Conservation (phyloP, 2,113 vertebrate genomes). For the Nycticebus coucang region DNA sequence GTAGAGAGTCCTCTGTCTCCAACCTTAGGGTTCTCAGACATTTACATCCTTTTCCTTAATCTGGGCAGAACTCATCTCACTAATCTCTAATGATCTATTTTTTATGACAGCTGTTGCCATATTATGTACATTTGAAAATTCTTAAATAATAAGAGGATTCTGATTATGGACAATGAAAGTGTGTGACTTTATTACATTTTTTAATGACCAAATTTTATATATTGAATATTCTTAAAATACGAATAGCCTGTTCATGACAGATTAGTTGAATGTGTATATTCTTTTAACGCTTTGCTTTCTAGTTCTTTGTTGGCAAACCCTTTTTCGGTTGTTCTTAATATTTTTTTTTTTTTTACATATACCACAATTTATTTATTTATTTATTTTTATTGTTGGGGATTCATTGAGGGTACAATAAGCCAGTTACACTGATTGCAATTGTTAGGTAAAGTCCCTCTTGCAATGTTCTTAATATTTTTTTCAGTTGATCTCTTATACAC, state of each 20-base stretch:
- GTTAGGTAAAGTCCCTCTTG: too few relatives aligned
- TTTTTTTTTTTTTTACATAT: too few relatives aligned
- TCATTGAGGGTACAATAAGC: too few relatives aligned
- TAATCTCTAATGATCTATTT: neutral
- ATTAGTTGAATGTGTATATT: neutral
- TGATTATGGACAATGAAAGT: neutral
- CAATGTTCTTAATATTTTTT: neutral
- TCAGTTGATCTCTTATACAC: conserved; percentile 18
- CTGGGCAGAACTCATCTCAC: neutral
- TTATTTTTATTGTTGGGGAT: too few relatives aligned
- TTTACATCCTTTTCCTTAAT: neutral
- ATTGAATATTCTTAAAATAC: neutral
- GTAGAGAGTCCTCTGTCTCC: neutral
- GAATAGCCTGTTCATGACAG: neutral
- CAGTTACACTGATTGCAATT: too few relatives aligned
- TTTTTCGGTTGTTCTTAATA: conserved; percentile 5
- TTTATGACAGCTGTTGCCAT: neutral
- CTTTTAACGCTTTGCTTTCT: neutral
- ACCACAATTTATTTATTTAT: too few relatives aligned
- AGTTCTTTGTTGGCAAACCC: neutral
- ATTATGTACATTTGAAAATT: neutral
- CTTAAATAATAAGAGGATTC: neutral
- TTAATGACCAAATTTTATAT: neutral
- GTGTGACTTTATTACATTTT: neutral
- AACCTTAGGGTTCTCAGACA: neutral